Evolutionary conservation across 1,140 invertebrate species (phyloP).

Genomic region (Venustaconcha ellipsiformis): DNA sequence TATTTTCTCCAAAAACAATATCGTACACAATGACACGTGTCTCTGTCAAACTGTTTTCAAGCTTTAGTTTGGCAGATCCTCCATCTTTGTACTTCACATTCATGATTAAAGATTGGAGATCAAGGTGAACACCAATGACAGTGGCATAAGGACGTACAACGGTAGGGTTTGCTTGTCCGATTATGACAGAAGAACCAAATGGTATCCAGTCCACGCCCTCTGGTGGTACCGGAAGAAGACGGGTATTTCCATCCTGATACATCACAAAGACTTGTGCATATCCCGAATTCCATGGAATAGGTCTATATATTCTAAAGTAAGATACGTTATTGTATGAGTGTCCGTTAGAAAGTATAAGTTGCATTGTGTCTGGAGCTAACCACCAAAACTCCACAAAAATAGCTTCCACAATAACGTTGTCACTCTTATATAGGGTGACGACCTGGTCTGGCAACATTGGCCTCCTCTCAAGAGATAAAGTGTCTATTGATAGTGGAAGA

Average conservation of each 20-base stretch:
- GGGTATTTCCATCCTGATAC: slow-evolving; percentile 43
- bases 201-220: slow-evolving; percentile 42
- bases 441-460: slow-evolving; percentile 31
- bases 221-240: slow-evolving; percentile 32
- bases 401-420: slow-evolving; percentile 32
- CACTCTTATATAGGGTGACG: slow-evolving; percentile 24
- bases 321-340: slow-evolving; percentile 28
- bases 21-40: slow-evolving; percentile 25
- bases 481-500: slow-evolving; percentile 21
- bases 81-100: slow-evolving; percentile 35
- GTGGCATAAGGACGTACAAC: slow-evolving; percentile 33
- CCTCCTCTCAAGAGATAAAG: slow-evolving; percentile 29
- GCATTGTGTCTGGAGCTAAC: slow-evolving; percentile 37
- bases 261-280: slow-evolving; percentile 43
- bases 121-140: slow-evolving; percentile 29
- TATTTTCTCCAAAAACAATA: slow-evolving; percentile 25
- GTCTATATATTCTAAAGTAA: slow-evolving; percentile 36
- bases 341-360: slow-evolving; percentile 18
- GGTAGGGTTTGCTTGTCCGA: slow-evolving; percentile 34
- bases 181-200: slow-evolving; percentile 43
- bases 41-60: slow-evolving; percentile 24
- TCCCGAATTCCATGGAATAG: slow-evolving; percentile 27
- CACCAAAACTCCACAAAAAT: slow-evolving; percentile 46
- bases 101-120: slow-evolving; percentile 22
- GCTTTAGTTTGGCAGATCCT: slow-evolving; percentile 16